phyloP scores from a whole-genome alignment of 1,140 invertebrate species.

The Maconellicoccus hirsutus region DNA sequence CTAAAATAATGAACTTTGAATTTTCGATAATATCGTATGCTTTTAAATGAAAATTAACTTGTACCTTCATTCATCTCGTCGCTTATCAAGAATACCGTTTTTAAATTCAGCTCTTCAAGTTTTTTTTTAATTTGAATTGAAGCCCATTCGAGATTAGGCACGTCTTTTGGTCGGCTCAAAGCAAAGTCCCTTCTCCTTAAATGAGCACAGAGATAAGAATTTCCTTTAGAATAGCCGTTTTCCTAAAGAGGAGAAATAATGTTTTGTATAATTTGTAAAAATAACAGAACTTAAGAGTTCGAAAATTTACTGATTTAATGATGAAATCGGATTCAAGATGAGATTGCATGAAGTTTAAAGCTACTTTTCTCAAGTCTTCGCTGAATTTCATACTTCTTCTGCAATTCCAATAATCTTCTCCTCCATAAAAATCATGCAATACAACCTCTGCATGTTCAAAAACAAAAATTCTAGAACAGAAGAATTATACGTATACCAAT shows the following conservation, averaged over 20 bases:
- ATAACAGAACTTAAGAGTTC: too few relatives aligned
- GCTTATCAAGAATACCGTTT: slow-evolving; percentile 66
- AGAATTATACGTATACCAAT: slow-evolving; percentile 15
- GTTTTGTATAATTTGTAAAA: too few relatives aligned
- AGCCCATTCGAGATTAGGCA: slow-evolving; percentile 58
- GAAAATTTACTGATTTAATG: too few relatives aligned
- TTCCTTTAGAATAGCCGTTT: slow-evolving; percentile 42
- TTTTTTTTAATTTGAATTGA: slow-evolving; percentile 53
- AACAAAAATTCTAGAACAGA: slow-evolving; percentile 50
- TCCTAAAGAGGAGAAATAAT: neutral
- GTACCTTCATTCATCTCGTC: slow-evolving; percentile 50
- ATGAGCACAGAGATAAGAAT: slow-evolving; percentile 68
- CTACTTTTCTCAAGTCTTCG: slow-evolving; percentile 51
- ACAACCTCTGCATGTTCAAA: slow-evolving; percentile 79
- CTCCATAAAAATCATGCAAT: slow-evolving; percentile 77
- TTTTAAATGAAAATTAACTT: slow-evolving; percentile 13
- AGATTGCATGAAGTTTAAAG: slow-evolving; percentile 52
- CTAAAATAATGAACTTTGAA: slow-evolving; percentile 33
- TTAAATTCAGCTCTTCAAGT: slow-evolving; percentile 46
- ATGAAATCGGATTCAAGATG: slow-evolving; percentile 37
- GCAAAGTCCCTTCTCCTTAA: slow-evolving; percentile 76
- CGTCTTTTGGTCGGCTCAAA: slow-evolving; percentile 46
- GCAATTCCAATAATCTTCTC: slow-evolving; percentile 68
- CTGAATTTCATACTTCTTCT: slow-evolving; percentile 86
- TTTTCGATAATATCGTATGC: slow-evolving; percentile 15